Percentiles rank a stretch among this genome's conserved stretches.
Evolutionary conservation across 2,797 vertebrate species (phyloP).

Genomic region (Mastacembelus armatus): DNA sequence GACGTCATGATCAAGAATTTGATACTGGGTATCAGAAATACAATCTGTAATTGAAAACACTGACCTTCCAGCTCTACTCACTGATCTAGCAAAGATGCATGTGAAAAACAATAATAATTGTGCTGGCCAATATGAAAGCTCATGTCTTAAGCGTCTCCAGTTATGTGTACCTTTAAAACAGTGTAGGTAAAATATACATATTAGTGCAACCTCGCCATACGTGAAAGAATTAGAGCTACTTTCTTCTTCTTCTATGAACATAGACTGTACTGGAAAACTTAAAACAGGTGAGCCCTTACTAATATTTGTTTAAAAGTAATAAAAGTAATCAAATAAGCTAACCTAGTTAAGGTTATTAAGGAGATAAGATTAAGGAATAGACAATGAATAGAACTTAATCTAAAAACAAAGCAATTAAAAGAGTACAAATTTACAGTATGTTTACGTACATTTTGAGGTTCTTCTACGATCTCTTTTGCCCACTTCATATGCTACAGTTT

Average conservation of each 20-base stretch:
- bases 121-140: slow-evolving; percentile 57
- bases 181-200: slow-evolving; percentile 20
- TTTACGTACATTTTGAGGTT: too few relatives aligned
- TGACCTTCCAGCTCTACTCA: slow-evolving; percentile 76
- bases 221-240: neutral
- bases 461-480: too few relatives aligned
- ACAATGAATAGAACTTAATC: too few relatives aligned
- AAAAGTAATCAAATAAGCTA: too few relatives aligned
- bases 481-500: too few relatives aligned
- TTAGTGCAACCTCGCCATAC: neutral
- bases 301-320: too few relatives aligned
- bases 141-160: slow-evolving; percentile 43
- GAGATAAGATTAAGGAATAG: too few relatives aligned
- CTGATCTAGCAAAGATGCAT: slow-evolving; percentile 62
- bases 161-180: neutral
- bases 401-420: too few relatives aligned
- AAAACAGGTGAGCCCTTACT: too few relatives aligned
- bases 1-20: slow-evolving; percentile 76
- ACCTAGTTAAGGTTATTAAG: too few relatives aligned
- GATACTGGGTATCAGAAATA: slow-evolving; percentile 79
- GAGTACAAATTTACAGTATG: too few relatives aligned
- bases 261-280: neutral
- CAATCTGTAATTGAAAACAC: slow-evolving; percentile 85
- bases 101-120: slow-evolving; percentile 70
- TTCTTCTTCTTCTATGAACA: neutral